These are phyloP conservation scores for Meleagris gallopavo DNA, from an alignment of 2,113 vertebrate genomes.

Conservation along the genomic window DNA sequence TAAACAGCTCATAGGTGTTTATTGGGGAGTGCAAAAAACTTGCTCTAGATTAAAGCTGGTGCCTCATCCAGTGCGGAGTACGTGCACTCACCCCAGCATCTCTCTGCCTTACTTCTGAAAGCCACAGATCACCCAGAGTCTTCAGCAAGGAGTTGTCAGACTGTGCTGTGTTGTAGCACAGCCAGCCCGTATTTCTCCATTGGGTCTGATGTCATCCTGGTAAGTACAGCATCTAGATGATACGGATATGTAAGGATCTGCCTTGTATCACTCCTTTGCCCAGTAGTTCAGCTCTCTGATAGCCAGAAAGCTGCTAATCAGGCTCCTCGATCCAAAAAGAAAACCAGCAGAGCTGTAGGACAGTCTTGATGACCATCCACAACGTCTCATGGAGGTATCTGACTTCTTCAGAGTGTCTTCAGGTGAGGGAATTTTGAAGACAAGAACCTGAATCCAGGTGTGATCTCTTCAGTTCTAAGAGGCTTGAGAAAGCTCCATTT, in stretches of 20 bases:
- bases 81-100: too few relatives aligned
- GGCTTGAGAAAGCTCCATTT: not conserved
- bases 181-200: not conserved
- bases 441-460: not conserved
- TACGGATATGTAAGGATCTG: not conserved
- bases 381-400: fast-evolving
- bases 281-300: not conserved
- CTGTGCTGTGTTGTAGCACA: not conserved
- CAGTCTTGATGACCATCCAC: not conserved
- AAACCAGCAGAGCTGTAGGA: fast-evolving
- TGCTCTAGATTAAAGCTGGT: not conserved
- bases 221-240: not conserved
- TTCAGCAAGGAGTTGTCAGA: not conserved
- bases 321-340: not conserved
- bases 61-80: not conserved
- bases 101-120: not conserved
- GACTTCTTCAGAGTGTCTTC: not conserved
- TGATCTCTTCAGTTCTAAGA: not conserved
- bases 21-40: not conserved
- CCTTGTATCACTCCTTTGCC: not conserved
- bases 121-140: not conserved
- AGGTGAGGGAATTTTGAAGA: not conserved
- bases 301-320: not conserved
- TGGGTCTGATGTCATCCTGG: not conserved
- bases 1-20: not conserved